Conservation (phyloP, 2,797 vertebrate genomes). For the Rhinatrema bivittatum region DNA sequence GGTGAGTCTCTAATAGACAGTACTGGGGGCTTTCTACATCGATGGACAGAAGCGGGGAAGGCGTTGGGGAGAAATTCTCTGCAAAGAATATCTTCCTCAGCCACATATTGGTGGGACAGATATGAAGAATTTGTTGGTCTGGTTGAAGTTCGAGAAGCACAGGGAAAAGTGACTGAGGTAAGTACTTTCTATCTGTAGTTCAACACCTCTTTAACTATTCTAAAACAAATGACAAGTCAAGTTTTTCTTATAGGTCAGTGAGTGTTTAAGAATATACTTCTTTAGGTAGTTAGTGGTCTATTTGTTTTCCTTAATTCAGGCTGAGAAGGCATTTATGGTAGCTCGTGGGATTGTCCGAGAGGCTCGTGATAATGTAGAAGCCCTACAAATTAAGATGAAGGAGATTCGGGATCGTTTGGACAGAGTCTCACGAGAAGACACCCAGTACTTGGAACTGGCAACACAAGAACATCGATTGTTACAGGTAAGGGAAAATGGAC, state of each 20-base stretch:
- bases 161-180: slow-evolving; percentile 88
- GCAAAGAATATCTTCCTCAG: slow-evolving; percentile 41
- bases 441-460: slow-evolving; percentile 87
- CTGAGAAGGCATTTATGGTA: slow-evolving; percentile 88
- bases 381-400: slow-evolving; percentile 76
- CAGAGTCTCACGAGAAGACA: slow-evolving; percentile 85
- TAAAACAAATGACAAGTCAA: no score
- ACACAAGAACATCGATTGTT: slow-evolving; percentile 88
- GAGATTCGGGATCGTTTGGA: slow-evolving; percentile 90
- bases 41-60: slow-evolving; percentile 55
- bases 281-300: not conserved
- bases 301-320: slow-evolving; percentile 54
- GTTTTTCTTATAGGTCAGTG: no score
- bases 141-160: slow-evolving; percentile 82
- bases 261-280: no score
- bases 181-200: slow-evolving; percentile 13
- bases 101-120: slow-evolving; percentile 79
- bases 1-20: slow-evolving; percentile 29
- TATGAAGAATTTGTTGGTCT: slow-evolving; percentile 95
- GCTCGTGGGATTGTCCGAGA: slow-evolving; percentile 87
- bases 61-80: slow-evolving; percentile 58
- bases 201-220: no score
- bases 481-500: slow-evolving; percentile 61
- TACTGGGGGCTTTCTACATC: slow-evolving; percentile 41
- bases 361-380: slow-evolving; percentile 72